These are phyloP conservation scores for Isoperla grammatica DNA, from an alignment of 2,888 invertebrate species.

Conservation along the genomic window DNA sequence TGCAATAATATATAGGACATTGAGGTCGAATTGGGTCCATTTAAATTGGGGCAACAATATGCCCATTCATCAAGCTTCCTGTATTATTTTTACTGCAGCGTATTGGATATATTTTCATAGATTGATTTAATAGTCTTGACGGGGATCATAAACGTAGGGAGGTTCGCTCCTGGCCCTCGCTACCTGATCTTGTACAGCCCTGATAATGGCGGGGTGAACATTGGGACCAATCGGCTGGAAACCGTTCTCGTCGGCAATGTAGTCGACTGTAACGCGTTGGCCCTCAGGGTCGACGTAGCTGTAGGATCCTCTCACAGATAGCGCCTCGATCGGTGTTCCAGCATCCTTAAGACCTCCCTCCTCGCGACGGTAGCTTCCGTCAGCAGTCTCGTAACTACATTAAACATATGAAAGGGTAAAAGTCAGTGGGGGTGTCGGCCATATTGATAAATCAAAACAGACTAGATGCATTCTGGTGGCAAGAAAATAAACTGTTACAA, in stretches of 20 bases:
- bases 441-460: too few relatives aligned
- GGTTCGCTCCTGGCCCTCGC: slow-evolving; percentile 21
- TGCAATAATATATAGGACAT: too few relatives aligned
- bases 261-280: slow-evolving; percentile 25
- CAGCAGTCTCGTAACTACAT: slow-evolving; percentile 38
- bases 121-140: background rate
- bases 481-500: too few relatives aligned
- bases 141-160: slow-evolving; percentile 4
- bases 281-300: slow-evolving; percentile 28
- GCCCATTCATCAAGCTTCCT: too few relatives aligned
- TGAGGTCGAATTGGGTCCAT: too few relatives aligned
- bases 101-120: too few relatives aligned
- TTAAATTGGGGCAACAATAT: too few relatives aligned
- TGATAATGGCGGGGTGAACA: slow-evolving; percentile 25
- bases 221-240: slow-evolving; percentile 29
- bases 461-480: too few relatives aligned
- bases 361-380: slow-evolving; percentile 37
- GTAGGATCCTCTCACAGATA: slow-evolving; percentile 27
- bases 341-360: slow-evolving; percentile 33
- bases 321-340: slow-evolving; percentile 35
- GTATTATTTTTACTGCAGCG: too few relatives aligned
- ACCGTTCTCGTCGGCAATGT: slow-evolving; percentile 31
- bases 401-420: too few relatives aligned
- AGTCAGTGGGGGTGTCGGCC: too few relatives aligned
- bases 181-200: slow-evolving; percentile 27